Conservation (phyloP, 2,888 invertebrate species). For the Trachelus tabidus region DNA sequence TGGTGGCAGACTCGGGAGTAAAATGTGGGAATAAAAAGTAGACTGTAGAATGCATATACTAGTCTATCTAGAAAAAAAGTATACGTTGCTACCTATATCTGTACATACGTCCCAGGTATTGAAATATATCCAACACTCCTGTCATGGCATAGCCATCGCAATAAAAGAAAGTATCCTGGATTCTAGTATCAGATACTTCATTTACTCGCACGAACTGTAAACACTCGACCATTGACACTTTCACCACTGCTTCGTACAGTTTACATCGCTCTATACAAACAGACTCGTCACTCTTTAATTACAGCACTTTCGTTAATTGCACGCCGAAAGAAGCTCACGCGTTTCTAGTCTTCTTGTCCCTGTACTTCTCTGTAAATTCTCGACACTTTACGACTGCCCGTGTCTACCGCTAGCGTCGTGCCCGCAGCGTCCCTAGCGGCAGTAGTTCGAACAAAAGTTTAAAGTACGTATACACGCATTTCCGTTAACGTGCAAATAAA, state of each 20-base stretch:
- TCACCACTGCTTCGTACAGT: not conserved
- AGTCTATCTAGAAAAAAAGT: not conserved
- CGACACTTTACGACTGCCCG: not conserved
- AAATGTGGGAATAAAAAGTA: not conserved
- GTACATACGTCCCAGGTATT: not conserved
- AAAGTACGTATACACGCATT: not conserved
- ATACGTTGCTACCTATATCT: not conserved
- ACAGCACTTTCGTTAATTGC: not conserved
- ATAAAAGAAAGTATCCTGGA: not conserved
- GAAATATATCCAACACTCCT: not conserved
- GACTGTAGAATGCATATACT: not conserved
- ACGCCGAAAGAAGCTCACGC: not conserved
- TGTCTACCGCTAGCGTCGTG: not conserved
- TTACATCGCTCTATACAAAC: not conserved
- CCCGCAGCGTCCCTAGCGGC: not conserved
- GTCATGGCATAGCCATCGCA: not conserved
- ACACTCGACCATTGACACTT: not conserved
- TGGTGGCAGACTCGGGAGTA: not conserved
- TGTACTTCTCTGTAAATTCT: not conserved
- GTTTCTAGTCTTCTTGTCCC: not conserved
- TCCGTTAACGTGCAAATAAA: not conserved
- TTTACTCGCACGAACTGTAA: not conserved
- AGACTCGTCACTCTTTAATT: not conserved
- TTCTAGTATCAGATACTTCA: not conserved
- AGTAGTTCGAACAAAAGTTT: not conserved